phyloP scores from a whole-genome alignment of 2,113 vertebrate genomes.

The Dasyprocta punctata region DNA sequence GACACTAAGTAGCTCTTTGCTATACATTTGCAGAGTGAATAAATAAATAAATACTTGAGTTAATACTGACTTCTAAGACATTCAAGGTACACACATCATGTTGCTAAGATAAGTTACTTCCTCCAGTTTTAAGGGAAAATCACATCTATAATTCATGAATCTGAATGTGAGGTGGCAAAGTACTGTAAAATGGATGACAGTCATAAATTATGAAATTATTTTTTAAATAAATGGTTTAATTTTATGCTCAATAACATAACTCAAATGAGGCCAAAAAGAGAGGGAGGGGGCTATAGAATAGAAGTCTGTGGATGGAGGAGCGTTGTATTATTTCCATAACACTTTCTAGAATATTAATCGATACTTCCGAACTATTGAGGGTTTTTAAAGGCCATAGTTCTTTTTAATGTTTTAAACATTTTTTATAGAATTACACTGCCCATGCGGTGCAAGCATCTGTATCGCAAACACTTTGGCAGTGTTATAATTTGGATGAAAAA shows the following conservation, averaged over 20 bases:
- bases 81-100: neutral
- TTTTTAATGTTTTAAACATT: neutral
- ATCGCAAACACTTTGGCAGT: neutral
- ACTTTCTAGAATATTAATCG: neutral
- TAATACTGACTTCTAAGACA: neutral
- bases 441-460: neutral
- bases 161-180: neutral
- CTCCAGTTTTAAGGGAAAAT: neutral
- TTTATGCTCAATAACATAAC: neutral
- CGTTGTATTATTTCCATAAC: neutral
- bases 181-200: neutral
- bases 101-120: neutral
- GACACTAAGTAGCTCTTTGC: neutral
- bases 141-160: neutral
- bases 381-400: neutral
- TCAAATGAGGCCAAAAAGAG: neutral
- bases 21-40: neutral
- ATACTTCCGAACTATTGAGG: neutral
- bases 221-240: neutral
- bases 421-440: neutral
- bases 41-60: neutral
- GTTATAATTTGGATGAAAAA: neutral
- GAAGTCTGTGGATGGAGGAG: neutral
- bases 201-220: neutral
- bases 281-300: neutral